Base-by-base conservation (phyloP, 2,797 vertebrate species). In the Etheostoma perlongum region DNA sequence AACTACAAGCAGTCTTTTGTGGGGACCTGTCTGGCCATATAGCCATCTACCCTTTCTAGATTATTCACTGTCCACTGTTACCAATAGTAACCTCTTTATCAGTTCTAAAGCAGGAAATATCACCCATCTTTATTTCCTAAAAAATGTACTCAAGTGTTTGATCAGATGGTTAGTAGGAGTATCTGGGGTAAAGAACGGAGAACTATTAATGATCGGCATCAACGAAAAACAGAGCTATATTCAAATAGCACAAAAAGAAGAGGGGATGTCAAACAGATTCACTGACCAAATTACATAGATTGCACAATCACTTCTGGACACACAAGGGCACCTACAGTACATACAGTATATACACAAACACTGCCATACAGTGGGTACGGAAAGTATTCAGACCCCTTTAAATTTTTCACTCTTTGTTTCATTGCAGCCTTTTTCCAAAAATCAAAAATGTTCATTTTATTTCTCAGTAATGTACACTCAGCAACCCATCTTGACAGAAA, bases 71-170 rank as follows among this genome's bases (percentile, higher is more conserved):
- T 42, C n/a, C 9, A 0, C n/a, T 18, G 18, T 47, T 40, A 30
- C 12, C 6, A 4, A 40, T 27, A 51, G 14, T 47, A 36, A 67
- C 12, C 30, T 48, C 59, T 30, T 58, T 0, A 67, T 36, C 5
- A 23, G 27, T 52, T 57, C 30, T 72, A 1, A 49, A 66, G 11
- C 6, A 59, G 49, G 19, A 76, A 67, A 78, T 58, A 57, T 61
- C 51, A 67, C 4, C 30, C 64, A 51, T 81, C 67, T 62, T 64
- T 25, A 75, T 54, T 65, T 67, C 2, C 4, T 61, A 40, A 40
- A 72, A 71, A 71, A 71, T 72, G 23, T 58, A 40, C 65, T 76
- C 23, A 54, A 61, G 16, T 54, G 33, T 72, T 74, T 48, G 52
- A 69, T 69, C 27, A 52, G 7, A 40, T 67, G 14, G 25, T 76